These are phyloP conservation scores for Palythoa grandiflora DNA, from an alignment of 92 coral and sea anemone genomes.

Conservation along the genomic window DNA sequence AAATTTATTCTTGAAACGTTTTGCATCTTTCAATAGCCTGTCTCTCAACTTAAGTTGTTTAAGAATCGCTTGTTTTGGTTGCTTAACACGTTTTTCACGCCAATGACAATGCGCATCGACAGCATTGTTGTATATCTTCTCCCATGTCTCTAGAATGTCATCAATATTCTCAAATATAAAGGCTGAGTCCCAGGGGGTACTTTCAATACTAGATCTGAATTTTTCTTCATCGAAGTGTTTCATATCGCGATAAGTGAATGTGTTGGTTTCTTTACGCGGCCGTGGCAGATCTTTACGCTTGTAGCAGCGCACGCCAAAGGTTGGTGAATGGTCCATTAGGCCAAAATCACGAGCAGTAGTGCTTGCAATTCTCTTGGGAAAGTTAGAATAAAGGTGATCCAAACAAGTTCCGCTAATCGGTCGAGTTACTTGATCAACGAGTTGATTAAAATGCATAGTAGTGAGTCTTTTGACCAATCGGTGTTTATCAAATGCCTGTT, in stretches of 20 bases:
- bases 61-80: background rate
- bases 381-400: conserved; percentile 56
- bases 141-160: background rate
- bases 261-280: background rate
- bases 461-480: conserved; percentile 59
- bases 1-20: conserved; percentile 15
- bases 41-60: background rate
- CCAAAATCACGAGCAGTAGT: background rate
- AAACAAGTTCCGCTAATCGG: conserved; percentile 69
- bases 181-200: background rate
- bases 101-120: background rate
- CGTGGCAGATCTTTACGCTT: background rate
- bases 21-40: conserved; percentile 26
- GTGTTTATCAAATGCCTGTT: conserved; percentile 54
- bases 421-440: conserved; percentile 61
- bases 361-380: background rate
- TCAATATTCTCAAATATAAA: background rate
- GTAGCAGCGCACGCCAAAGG: background rate
- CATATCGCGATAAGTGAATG: background rate
- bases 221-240: background rate
- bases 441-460: conserved; percentile 62
- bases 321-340: conserved; percentile 1
- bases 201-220: background rate
- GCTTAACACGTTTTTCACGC: background rate
- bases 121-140: background rate